Conservation (phyloP, 1,140 invertebrate species). For the Dreissena polymorpha region DNA sequence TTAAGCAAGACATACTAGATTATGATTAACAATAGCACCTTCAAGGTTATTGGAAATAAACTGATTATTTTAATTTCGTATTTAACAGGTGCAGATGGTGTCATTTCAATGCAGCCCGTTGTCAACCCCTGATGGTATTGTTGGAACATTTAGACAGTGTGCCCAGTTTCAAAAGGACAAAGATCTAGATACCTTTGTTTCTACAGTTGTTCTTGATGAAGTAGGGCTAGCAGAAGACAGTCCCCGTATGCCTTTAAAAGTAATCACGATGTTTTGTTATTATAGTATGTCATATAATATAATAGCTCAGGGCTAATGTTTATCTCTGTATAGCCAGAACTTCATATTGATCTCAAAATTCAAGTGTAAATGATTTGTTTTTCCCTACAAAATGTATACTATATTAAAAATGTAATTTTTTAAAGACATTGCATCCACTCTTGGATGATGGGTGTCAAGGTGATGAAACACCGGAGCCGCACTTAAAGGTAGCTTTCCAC, state of each 20-base stretch:
- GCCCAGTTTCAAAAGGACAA: conserved; percentile 69
- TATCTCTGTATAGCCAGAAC: too few species aligned
- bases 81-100: conserved; percentile 70
- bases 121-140: conserved; percentile 74
- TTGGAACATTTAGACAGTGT: conserved; percentile 72
- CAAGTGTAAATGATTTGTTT: too few species aligned
- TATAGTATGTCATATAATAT: too few species aligned
- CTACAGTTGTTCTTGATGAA: conserved; percentile 77
- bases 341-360: too few species aligned
- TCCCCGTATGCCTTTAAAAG: conserved; percentile 74
- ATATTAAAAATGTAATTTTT: background rate
- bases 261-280: conserved; percentile 9
- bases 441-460: conserved; percentile 57
- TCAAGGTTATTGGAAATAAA: too few species aligned
- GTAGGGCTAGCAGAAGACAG: conserved; percentile 75
- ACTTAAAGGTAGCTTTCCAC: conserved; percentile 57
- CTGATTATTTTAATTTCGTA: too few species aligned
- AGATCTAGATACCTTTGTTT: conserved; percentile 71
- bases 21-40: too few species aligned
- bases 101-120: conserved; percentile 76
- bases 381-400: conserved; percentile 1
- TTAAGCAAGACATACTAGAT: too few species aligned
- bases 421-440: conserved; percentile 15
- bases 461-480: conserved; percentile 61
- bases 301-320: too few species aligned